Percentiles rank a stretch among this genome's conserved stretches.
phyloP scores from a whole-genome alignment of 2,888 invertebrate genomes.

The Polia nebulosa region DNA sequence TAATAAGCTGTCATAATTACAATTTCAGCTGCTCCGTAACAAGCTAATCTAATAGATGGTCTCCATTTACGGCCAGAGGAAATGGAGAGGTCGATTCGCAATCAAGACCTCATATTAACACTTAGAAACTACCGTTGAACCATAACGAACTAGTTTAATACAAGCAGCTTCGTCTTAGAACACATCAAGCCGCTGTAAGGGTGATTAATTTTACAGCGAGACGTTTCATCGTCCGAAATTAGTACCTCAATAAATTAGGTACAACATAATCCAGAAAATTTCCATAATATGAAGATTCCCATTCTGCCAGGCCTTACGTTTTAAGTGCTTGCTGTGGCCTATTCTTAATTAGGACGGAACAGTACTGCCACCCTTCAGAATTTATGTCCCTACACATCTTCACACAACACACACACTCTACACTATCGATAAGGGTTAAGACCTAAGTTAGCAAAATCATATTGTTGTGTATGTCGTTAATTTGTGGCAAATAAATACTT shows the following conservation, averaged over 20 bases:
- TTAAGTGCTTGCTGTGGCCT: constrained; percentile 65
- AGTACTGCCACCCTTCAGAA: constrained; percentile 50
- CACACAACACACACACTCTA: too few relatives aligned
- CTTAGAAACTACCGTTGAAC: constrained; percentile 39
- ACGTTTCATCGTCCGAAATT: constrained; percentile 64
- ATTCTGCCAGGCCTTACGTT: constrained; percentile 70
- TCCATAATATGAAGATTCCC: constrained; percentile 74
- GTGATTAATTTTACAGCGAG: constrained; percentile 58
- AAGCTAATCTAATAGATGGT: constrained; percentile 4
- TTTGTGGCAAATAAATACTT: too few relatives aligned
- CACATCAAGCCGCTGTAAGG: constrained; percentile 37
- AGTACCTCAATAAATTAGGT: constrained; percentile 69
- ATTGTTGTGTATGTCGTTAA: too few relatives aligned
- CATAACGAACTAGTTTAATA: constrained; percentile 33
- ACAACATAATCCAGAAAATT: constrained; percentile 72
- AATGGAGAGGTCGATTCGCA: constrained; percentile 42
- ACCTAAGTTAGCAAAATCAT: too few relatives aligned
- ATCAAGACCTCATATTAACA: constrained; percentile 53
- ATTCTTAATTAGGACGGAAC: constrained; percentile 73
- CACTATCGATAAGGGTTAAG: too few relatives aligned
- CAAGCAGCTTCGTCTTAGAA: constrained; percentile 12
- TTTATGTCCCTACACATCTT: constrained; percentile 56
- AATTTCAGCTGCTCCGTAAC: constrained; percentile 12
- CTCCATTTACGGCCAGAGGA: constrained; percentile 31
- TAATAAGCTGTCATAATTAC: constrained; percentile 2